phyloP scores from a whole-genome alignment of 2,888 invertebrate genomes.

The Leptopilina drosophilae region DNA sequence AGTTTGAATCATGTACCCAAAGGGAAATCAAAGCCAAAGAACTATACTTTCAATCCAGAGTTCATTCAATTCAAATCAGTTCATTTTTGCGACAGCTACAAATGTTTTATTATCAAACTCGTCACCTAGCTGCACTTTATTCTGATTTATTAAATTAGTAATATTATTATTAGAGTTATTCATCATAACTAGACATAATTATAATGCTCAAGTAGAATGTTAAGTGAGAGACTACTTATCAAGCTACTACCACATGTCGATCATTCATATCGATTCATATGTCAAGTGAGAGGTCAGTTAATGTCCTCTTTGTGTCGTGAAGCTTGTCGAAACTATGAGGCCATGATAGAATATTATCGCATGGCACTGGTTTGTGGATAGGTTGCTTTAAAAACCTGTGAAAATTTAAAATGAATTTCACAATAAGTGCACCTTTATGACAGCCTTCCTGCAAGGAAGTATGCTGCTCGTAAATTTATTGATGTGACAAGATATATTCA shows the following conservation, averaged over 20 bases:
- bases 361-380: neutral
- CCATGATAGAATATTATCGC: conserved; percentile 16
- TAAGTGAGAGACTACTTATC: neutral
- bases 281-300: conserved; percentile 7
- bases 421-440: conserved; percentile 5
- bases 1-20: too few species aligned
- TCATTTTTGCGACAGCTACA: too few species aligned
- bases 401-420: conserved; percentile 17
- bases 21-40: too few species aligned
- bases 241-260: neutral
- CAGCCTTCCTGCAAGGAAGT: neutral
- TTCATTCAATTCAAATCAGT: too few species aligned
- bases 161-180: too few species aligned
- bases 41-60: too few species aligned
- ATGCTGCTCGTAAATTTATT: neutral
- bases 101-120: too few species aligned
- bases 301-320: conserved; percentile 5
- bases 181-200: too few species aligned
- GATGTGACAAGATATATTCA: neutral
- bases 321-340: conserved; percentile 16
- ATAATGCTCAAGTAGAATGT: neutral
- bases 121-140: too few species aligned
- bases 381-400: conserved; percentile 6
- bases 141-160: too few species aligned
- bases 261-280: conserved; percentile 20